Percentiles rank a stretch among this genome's conserved stretches.
These are phyloP conservation scores for Noturus placidus DNA, from an alignment of 2,113 vertebrate genomes.

Conservation along the genomic window DNA sequence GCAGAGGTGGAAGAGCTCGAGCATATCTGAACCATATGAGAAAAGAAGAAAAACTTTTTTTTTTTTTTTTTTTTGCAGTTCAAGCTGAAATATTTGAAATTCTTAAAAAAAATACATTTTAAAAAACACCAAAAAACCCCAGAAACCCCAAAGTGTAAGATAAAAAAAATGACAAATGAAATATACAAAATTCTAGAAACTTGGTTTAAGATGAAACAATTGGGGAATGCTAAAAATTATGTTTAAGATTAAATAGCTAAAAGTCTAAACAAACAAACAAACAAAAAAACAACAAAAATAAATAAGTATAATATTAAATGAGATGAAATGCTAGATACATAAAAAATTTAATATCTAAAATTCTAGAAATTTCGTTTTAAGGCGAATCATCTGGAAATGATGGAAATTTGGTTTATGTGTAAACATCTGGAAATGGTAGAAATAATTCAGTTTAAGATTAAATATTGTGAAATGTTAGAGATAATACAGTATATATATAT, in stretches of 20 bases:
- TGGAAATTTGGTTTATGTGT: not conserved
- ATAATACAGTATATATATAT: too few relatives aligned
- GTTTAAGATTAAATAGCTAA: too few relatives aligned
- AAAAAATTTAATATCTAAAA: not conserved
- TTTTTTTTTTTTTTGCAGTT: not conserved
- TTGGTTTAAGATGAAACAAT: not conserved
- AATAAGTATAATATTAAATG: not conserved
- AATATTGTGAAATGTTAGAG: not conserved
- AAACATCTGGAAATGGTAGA: not conserved
- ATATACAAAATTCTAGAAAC: not conserved
- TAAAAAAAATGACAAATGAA: too few relatives aligned
- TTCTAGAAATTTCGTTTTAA: too few relatives aligned
- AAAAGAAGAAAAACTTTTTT: conserved; percentile 22
- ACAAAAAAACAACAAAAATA: not conserved
- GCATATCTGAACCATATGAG: conserved; percentile 28
- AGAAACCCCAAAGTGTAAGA: too few relatives aligned
- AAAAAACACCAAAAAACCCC: too few relatives aligned
- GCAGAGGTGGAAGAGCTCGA: not conserved
- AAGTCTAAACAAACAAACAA: not conserved
- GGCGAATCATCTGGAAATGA: not conserved
- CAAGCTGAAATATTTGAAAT: not conserved
- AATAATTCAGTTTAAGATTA: not conserved
- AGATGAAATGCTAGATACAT: not conserved
- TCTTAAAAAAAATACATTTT: too few relatives aligned
- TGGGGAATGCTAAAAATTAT: not conserved